Evolutionary conservation across 2,888 invertebrate species (phyloP).

Genomic region (Amphipoea oculea): DNA sequence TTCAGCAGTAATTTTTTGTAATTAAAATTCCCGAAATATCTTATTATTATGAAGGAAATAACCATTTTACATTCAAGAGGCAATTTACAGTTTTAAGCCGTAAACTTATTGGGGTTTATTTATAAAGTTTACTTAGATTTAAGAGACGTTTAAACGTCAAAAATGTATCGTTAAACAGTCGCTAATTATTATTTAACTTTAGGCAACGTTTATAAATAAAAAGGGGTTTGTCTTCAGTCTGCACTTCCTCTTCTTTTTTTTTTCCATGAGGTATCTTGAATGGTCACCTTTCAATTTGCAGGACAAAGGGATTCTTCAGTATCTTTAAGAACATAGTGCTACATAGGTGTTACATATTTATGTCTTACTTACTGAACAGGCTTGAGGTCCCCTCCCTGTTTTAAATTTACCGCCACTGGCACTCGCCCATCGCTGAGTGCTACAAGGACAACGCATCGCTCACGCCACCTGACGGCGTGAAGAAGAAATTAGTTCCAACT

Average conservation of each 20-base stretch:
- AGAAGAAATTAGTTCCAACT: too few relatives aligned
- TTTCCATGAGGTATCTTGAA: not conserved
- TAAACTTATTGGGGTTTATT: not conserved
- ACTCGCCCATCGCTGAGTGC: too few relatives aligned
- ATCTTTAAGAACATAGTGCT: not conserved
- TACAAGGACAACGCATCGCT: too few relatives aligned
- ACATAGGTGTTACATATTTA: too few relatives aligned
- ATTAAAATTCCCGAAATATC: constrained; percentile 16
- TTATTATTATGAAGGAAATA: constrained; percentile 32
- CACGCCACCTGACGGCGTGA: too few relatives aligned
- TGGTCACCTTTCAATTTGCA: not conserved
- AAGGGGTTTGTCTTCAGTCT: not conserved
- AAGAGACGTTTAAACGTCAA: not conserved
- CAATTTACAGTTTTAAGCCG: constrained; percentile 12
- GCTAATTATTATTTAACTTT: too few relatives aligned
- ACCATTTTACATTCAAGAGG: constrained; percentile 21
- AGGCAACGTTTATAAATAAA: too few relatives aligned
- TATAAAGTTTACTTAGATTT: not conserved
- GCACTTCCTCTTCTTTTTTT: not conserved
- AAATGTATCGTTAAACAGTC: not conserved
- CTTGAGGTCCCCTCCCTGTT: too few relatives aligned
- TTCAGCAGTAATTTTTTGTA: constrained; percentile 30
- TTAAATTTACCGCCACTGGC: too few relatives aligned
- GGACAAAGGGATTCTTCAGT: not conserved
- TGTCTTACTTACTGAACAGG: too few relatives aligned